A percentile compares a stretch with the other conserved stretches of the same genome.
phyloP scores from a whole-genome alignment of 2,797 vertebrate species.

The Poliocrania exsul region DNA sequence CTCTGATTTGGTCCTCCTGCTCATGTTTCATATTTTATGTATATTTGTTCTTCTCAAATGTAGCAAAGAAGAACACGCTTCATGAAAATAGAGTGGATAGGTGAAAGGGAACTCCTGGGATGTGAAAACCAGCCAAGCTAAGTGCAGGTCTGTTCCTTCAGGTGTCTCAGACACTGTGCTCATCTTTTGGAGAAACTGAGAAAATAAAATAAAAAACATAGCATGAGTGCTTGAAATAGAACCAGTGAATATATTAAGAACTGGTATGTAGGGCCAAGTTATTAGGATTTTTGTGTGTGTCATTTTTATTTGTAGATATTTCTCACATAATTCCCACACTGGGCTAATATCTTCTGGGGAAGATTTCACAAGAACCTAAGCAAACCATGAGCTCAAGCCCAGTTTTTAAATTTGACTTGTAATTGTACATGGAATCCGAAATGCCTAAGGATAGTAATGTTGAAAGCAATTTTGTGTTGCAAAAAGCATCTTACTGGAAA shows the following conservation, averaged over 20 bases:
- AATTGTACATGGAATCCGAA: neutral
- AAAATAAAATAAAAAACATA: neutral
- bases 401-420: neutral
- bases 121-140: neutral
- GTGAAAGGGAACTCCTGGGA: accelerated
- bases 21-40: neutral
- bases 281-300: neutral
- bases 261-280: neutral
- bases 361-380: neutral
- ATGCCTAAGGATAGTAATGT: neutral
- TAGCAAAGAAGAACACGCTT: neutral
- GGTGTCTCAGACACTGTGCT: neutral
- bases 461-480: neutral
- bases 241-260: neutral
- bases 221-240: neutral
- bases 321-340: neutral
- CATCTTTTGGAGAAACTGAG: neutral
- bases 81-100: neutral
- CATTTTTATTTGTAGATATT: neutral
- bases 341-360: neutral
- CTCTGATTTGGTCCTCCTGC: neutral
- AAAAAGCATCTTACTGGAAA: neutral
- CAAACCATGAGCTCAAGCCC: neutral
- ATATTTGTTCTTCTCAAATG: neutral
- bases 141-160: neutral